Evolutionary conservation across 2,113 vertebrate genomes (phyloP).

Genomic region (Andinoacara biseriatus): DNA sequence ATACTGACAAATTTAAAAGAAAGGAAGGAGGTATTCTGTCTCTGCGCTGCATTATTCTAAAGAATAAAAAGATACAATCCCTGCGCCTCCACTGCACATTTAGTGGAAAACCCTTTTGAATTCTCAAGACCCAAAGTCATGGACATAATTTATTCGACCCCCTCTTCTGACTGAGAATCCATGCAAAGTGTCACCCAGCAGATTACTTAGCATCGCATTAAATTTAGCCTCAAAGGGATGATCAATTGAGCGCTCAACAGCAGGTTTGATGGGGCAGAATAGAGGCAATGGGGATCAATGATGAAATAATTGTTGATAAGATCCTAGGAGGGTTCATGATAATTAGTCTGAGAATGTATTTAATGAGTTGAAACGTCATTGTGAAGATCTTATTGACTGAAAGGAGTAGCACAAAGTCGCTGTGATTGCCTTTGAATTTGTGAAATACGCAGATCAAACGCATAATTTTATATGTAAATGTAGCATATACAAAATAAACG

Average conservation of each 20-base stretch:
- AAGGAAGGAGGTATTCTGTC: slow-evolving; percentile 86
- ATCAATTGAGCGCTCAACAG: slow-evolving; percentile 75
- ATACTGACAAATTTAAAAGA: slow-evolving; percentile 98
- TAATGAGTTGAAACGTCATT: slow-evolving; percentile 73
- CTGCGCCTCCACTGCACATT: not conserved
- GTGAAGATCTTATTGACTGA: slow-evolving; percentile 72
- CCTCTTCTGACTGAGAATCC: slow-evolving; percentile 51
- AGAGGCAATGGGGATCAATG: slow-evolving; percentile 75
- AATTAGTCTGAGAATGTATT: slow-evolving; percentile 79
- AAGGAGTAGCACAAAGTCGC: slow-evolving; percentile 56
- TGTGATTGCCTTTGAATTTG: slow-evolving; percentile 50
- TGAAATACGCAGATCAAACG: slow-evolving; percentile 5
- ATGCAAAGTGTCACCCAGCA: slow-evolving; percentile 64
- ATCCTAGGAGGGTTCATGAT: slow-evolving; percentile 76
- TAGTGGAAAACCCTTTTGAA: slow-evolving; percentile 32
- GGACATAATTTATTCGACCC: slow-evolving; percentile 72
- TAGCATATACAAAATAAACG: not conserved
- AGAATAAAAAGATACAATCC: slow-evolving; percentile 17
- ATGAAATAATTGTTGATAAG: slow-evolving; percentile 81
- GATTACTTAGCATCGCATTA: slow-evolving; percentile 71
- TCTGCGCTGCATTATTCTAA: not conserved
- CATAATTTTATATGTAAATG: not conserved
- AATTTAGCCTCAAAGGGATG: slow-evolving; percentile 70
- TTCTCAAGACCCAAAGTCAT: slow-evolving; percentile 65
- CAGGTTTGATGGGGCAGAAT: slow-evolving; percentile 76